Conservation (phyloP, 2,797 vertebrate species). For the Epinephelus coioides region DNA sequence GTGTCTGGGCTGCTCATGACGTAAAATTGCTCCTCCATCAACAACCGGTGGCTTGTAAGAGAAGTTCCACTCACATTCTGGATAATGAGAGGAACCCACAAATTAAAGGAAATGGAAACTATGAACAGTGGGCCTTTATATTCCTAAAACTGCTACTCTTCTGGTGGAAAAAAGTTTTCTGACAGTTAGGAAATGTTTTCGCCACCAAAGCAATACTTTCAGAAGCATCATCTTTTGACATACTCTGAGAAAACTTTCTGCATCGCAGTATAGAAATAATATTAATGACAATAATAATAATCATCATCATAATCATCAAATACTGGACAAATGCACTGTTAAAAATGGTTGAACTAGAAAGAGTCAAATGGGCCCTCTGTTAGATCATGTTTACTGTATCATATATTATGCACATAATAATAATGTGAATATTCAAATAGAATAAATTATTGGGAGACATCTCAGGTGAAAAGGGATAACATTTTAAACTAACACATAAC, state of each 20-base stretch:
- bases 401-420: background rate
- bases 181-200: background rate
- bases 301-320: background rate
- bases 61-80: background rate
- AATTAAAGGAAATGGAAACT: conserved; percentile 8
- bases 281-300: background rate
- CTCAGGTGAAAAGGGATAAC: too few relatives aligned
- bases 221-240: background rate
- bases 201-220: background rate
- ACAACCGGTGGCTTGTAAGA: background rate
- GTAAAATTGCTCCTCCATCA: conserved; percentile 22
- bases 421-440: too few relatives aligned
- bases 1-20: conserved; percentile 6
- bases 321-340: background rate
- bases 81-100: conserved; percentile 1
- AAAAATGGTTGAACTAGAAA: background rate
- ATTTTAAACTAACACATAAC: too few relatives aligned
- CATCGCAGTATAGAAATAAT: too few relatives aligned
- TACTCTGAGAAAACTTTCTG: background rate
- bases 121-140: background rate
- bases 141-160: background rate
- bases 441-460: too few relatives aligned
- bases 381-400: background rate
- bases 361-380: background rate
- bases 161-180: background rate